Evolutionary conservation across 2,888 invertebrate species (phyloP), one percentile per base, ranked within the genome.

Genomic region (Hydrotaea cyrtoneurina): DNA sequence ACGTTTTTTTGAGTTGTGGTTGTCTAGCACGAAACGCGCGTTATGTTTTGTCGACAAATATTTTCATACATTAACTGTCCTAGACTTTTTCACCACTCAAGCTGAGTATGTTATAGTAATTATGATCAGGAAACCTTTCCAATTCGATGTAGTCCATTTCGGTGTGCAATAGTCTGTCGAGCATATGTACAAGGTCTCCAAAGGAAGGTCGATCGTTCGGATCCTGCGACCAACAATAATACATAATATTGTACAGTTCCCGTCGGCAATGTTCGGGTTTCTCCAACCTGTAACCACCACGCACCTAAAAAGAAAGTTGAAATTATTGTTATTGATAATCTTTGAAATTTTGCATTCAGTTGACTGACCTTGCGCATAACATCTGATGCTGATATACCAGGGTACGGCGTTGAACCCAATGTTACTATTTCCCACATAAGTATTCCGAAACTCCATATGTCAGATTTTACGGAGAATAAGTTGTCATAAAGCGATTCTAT

Each of bases 381-480:
- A 91, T 98, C 98, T 11, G 96, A 96, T 0, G 98, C 98, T 0
- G 97, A 96, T 89, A 98, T 94, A 0, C 98, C 98, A 0, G 98
- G 98, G 93, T 98, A 98, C 0, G 98, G 98, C 73, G 98, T 98
- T 31, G 98, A 97, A 19, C 98, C 98, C 17, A 98, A 94, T 0
- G 98, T 98, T 11, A 98, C 97, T 72, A 98, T 97, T 93, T 98
- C 98, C 98, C 98, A 99, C 89, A 98, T 95, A 11, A 98, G 94
- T 15, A 98, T 96, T 0, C 98, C 98, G 89, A 98, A 98, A 88
- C 98, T 98, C 98, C 98, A 98, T 62, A 98, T 96, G 91, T 98
- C 98, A 0, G 98, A 97, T 92, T 98, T 98, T 1, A 96, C 95
- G 13, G 98, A 97, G 93, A 98, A 98, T 90, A 98, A 95, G 90